Evolutionary conservation across 92 coral and sea anemone genomes (phyloP).

Genomic region (Phenganax marumi): DNA sequence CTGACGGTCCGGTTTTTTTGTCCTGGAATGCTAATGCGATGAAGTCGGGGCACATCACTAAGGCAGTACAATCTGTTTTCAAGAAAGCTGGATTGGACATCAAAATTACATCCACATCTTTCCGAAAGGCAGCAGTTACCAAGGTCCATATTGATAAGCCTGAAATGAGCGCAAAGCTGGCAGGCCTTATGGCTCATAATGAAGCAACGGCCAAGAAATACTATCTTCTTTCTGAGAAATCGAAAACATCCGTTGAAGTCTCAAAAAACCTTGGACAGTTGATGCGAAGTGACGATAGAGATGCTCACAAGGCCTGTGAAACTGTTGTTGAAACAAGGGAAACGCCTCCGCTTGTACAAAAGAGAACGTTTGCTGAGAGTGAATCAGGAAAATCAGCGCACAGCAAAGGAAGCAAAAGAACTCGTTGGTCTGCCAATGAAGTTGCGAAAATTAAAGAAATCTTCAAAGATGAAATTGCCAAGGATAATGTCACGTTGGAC

Average conservation of each 20-base stretch:
- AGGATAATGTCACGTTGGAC: not conserved
- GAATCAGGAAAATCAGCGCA: no score
- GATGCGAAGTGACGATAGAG: not conserved
- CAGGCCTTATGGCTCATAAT: not conserved
- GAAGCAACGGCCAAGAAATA: not conserved
- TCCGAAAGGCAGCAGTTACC: no score
- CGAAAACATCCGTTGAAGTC: not conserved
- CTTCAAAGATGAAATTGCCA: not conserved
- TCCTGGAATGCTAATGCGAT: no score
- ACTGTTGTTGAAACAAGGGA: no score
- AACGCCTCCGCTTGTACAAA: no score
- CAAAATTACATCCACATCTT: no score
- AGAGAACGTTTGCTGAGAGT: no score
- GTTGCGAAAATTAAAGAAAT: not conserved
- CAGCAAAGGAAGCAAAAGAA: not conserved
- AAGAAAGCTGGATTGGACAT: no score
- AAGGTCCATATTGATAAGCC: not conserved
- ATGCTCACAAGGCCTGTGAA: not conserved
- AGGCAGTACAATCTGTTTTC: no score
- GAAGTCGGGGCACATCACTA: no score
- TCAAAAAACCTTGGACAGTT: not conserved
- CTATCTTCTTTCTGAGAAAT: not conserved
- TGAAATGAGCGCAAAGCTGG: not conserved
- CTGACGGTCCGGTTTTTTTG: no score
- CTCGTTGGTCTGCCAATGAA: not conserved